Base-by-base conservation (phyloP, 2,888 invertebrate species). In the Xanthia icteritia region DNA sequence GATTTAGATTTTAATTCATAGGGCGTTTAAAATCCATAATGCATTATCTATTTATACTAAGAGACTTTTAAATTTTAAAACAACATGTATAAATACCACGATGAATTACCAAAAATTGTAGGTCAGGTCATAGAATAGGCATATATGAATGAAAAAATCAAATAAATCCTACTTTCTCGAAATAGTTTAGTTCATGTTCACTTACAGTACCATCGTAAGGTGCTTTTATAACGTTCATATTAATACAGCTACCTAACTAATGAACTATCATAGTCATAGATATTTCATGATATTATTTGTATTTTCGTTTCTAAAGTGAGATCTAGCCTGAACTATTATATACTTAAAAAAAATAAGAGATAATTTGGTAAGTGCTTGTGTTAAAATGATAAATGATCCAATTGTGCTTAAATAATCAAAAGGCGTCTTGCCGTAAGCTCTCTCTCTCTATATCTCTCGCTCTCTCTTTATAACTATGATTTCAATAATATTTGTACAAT, bases 111-210 rank as follows among this genome's bases (percentile, higher is more conserved):
- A 80, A 84, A 89, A 84, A 73, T 76, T 87, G 69, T 86, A 88
- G 88, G 85, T 68, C 86, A 85, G 71, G 63, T 76, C 73, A 78
- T 76, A 81, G 69, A 83, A 78, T 83, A 85, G 83, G 45, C 15
- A 64, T 36, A 74, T 74, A 83, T 84, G 88, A 89, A 83, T 68
- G 63, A 84, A 81, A 73, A 90, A 74, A 67, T 73, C 89, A 92
- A 92, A 93, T 85, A 92, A 77, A 84, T 76, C 91, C 92, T 88
- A 92, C 88, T 89, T 93, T 90, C 73, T 39, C 63, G 63, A 63
- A 78, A 83, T 84, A 77, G 67, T 78, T 83, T 89, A 88, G 81
- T 90, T 88, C 86, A 77, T 76, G 70, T 81, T 81, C 74, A 67
- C 39, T 68, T 65, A 73, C 65, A 74, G 76, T 81, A 71, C 68